Evolutionary conservation across 2,113 vertebrate species (phyloP).

Genomic region (Brachyhypopomus gauderio): DNA sequence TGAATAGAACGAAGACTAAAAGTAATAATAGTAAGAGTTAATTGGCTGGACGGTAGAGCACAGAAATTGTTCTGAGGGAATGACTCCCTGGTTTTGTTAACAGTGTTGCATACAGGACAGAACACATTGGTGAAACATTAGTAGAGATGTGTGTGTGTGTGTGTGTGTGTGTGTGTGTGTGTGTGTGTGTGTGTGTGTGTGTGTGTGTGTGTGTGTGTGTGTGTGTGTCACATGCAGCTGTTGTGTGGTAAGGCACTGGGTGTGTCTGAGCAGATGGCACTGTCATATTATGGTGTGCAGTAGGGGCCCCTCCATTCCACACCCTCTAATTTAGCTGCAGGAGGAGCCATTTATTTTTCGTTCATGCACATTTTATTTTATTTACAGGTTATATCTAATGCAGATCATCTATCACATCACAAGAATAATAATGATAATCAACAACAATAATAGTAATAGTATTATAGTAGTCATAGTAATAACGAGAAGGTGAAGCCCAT

Average conservation of each 20-base stretch:
- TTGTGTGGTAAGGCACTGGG: background rate
- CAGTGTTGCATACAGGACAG: background rate
- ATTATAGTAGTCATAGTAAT: too few relatives aligned
- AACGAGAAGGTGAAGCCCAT: too few relatives aligned
- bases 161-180: background rate
- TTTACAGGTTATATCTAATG: background rate
- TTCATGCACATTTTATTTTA: background rate
- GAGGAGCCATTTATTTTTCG: background rate
- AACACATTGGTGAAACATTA: background rate
- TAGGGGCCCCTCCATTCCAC: background rate
- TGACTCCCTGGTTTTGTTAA: too few relatives aligned
- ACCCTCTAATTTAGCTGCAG: background rate
- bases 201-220: slow-evolving; percentile 2
- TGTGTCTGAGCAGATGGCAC: slow-evolving; percentile 7
- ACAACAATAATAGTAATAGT: too few relatives aligned
- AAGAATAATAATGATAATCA: too few relatives aligned
- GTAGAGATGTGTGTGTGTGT: background rate
- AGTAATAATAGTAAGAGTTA: too few relatives aligned
- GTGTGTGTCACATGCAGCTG: background rate
- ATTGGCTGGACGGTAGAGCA: too few relatives aligned
- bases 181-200: slow-evolving; percentile 1
- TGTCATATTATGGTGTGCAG: background rate
- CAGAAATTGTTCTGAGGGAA: too few relatives aligned
- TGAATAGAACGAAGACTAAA: too few relatives aligned
- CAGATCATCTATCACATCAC: too few relatives aligned